phyloP scores from a whole-genome alignment of 1,140 invertebrate genomes.

The Steinernema feltiae region DNA sequence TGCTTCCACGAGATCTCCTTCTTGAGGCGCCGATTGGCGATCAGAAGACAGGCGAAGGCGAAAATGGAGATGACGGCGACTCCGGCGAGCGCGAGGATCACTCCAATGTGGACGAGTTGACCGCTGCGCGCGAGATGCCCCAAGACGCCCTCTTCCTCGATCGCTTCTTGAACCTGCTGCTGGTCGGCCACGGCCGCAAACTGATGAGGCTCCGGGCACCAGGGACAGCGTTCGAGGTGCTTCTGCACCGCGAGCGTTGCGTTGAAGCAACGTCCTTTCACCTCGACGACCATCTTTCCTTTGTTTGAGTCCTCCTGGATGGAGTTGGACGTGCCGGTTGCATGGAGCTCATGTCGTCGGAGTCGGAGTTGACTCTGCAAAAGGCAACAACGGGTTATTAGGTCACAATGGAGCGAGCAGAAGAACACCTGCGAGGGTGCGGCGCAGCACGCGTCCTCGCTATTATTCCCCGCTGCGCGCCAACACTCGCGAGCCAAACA shows the following conservation, averaged over 20 bases:
- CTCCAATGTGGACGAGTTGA: neutral
- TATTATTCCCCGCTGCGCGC: constrained; percentile 3
- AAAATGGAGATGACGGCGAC: constrained; percentile 26
- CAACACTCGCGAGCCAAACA: neutral
- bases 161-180: constrained; percentile 14
- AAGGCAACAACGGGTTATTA: neutral
- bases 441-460: neutral
- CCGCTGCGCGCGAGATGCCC: neutral
- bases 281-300: constrained; percentile 24
- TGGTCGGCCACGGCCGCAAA: constrained; percentile 32
- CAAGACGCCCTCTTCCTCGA: neutral
- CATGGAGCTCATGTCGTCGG: constrained; percentile 19
- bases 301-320: constrained; percentile 11
- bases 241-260: constrained; percentile 33
- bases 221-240: constrained; percentile 35
- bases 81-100: constrained; percentile 20
- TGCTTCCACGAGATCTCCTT: constrained; percentile 24
- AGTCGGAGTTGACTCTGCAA: constrained; percentile 21
- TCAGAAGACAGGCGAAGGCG: constrained; percentile 26
- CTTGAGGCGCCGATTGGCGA: constrained; percentile 25
- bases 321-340: neutral
- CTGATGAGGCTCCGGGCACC: constrained; percentile 38
- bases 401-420: neutral
- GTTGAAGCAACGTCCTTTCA: constrained; percentile 35
- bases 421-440: neutral